Base-by-base conservation (phyloP, 1,140 invertebrate species). In the Sarcophaga bullata region DNA sequence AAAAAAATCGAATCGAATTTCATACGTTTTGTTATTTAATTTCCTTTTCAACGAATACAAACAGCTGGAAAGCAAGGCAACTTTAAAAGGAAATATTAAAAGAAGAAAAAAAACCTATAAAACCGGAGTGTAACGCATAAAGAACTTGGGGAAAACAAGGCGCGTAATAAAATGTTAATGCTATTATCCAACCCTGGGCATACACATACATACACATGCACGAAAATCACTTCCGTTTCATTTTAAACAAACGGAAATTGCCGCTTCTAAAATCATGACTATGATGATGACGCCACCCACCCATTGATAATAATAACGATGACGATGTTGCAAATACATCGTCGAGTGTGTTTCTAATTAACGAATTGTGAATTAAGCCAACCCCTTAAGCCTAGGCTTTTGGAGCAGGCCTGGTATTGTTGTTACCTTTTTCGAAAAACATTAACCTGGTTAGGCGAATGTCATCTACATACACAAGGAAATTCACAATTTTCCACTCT, bases 161-260 rank as follows among this genome's bases (percentile, higher is more conserved):
- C 6, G 13, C 11, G 10, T 58, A 58, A 13, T n/a, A 68, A n/a
- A 68, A 68, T 68, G 62, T 19, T 19, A 68, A 68, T 19, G 73
- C 11, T 46, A 49, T 15, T 15, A 13, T 8, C 47, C 15, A 3
- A 15, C 73, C 9, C 73, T 15, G 4, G 25, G 49, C 46, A 0
- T 15, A 17, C 15, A 6, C 73, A 76, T 46, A 19, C 72, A 73
- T 46, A 47, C 73, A 73, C 11, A 47, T 10, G 73, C 73, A 73
- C 73, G 19, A 52, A 9, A 52, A 68, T 6, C 62, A 68, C 62
- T n/a, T 68, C 62, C 62, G 62, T 62, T 62, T 62, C n/a, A 17
- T 49, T 76, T 76, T 49, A 76, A 76, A 49, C 47, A 50, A 52
- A 19, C 75, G 75, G 75, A 78, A 78, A 78, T 78, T 78, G 25